Base-by-base conservation (phyloP, 2,888 invertebrate genomes). In the Bruchidius siliquastri region DNA sequence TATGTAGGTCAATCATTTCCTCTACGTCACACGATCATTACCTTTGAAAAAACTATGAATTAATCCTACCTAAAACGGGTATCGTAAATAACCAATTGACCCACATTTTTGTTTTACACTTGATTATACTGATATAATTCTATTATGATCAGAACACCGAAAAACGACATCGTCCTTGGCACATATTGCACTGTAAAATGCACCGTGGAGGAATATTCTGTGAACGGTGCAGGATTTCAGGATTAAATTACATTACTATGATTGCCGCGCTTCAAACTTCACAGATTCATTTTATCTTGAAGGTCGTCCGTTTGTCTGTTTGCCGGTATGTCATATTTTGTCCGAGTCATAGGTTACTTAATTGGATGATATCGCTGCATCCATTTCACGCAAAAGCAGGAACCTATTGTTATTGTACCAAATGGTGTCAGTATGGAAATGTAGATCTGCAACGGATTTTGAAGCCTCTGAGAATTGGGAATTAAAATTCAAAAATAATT, bases 111-210 rank as follows among this genome's bases (percentile, higher is more conserved):
- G 49, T 49, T 49, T 49, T 49, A 49, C 49, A 49, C 49, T 49
- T 74, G 68, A 74, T 74, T 74, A 72, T 74, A 76, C 74, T 73
- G 76, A 76, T 74, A 76, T 76, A 76, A 74, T 76, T 74, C 74
- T 72, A 76, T 76, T 76, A 76, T 73, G 74, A 74, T 76, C 76
- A 73, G 73, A 76, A 73, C 22, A 73, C 70, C 49, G 71, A 73
- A 75, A 74, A 72, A 72, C 73, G 69, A 71, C 72, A 73, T 72
- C 20, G 49, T 49, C 49, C 49, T 49, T 49, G 49, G 49, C 49
- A 49, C 18, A 49, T 49, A 49, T 49, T n/a, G n/a, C 49, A 49
- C 49, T 49, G 49, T 18, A 26, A 49, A 49, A 49, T 49, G 18
- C 49, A 49, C 10, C 49, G 49, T 49, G 49, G 49, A 8, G 49